These are phyloP conservation scores for Desmophyllum pertusum DNA, from an alignment of 92 coral and sea anemone species.

Conservation along the genomic window DNA sequence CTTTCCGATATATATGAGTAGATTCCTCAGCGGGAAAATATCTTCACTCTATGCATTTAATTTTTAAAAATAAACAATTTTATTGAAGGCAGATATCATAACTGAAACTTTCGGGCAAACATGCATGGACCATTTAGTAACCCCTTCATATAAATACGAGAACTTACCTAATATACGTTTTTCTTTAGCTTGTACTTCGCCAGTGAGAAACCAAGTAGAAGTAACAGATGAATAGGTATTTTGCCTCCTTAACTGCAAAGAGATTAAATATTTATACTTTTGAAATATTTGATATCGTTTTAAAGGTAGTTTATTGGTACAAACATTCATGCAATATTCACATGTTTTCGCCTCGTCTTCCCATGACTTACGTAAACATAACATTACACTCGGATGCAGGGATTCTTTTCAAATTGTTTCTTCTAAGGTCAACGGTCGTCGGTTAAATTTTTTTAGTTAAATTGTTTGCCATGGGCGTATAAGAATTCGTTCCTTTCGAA, in stretches of 20 bases:
- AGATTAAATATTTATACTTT: constrained; percentile 71
- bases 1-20: constrained; percentile 49
- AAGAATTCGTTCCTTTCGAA: constrained; percentile 29
- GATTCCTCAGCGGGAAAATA: constrained; percentile 71
- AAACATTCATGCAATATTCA: constrained; percentile 77
- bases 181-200: constrained; percentile 23
- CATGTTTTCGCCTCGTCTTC: constrained; percentile 55
- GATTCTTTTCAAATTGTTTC: constrained; percentile 56
- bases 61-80: constrained; percentile 62
- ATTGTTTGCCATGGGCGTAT: constrained; percentile 27
- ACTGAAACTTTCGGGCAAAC: constrained; percentile 9
- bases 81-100: constrained; percentile 25
- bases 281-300: constrained; percentile 76
- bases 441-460: constrained; percentile 12
- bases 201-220: constrained; percentile 26
- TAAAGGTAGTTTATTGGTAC: constrained; percentile 76
- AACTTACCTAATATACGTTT: constrained; percentile 43
- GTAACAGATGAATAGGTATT: constrained; percentile 42
- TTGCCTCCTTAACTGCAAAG: constrained; percentile 65
- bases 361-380: constrained; percentile 68
- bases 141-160: background rate
- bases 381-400: constrained; percentile 60
- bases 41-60: constrained; percentile 65
- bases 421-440: constrained; percentile 22
- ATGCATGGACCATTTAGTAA: constrained; percentile 1